phyloP scores from a whole-genome alignment of 2,113 vertebrate genomes.

The Bujurquina vittata region DNA sequence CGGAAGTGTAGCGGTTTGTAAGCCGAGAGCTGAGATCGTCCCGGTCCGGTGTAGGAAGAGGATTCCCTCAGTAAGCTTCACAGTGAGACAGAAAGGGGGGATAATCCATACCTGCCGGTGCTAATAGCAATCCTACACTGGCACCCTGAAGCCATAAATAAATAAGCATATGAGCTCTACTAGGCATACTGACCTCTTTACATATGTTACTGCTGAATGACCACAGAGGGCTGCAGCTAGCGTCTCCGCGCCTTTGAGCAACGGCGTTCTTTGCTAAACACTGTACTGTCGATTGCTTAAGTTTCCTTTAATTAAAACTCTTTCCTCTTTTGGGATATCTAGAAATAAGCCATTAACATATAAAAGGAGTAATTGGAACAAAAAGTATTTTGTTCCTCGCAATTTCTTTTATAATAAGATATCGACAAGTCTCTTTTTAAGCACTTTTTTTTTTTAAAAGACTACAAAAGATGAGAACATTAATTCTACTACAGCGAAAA shows the following conservation, averaged over 20 bases:
- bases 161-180: constrained; percentile 47
- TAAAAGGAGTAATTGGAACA: constrained; percentile 14
- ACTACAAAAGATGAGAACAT: constrained; percentile 37
- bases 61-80: constrained; percentile 74
- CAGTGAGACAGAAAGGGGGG: constrained; percentile 63
- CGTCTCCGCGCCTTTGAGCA: constrained; percentile 9
- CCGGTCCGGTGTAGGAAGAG: constrained; percentile 52
- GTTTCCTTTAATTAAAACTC: constrained; percentile 40
- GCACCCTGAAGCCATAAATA: constrained; percentile 58
- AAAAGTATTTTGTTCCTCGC: background rate
- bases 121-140: constrained; percentile 42
- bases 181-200: constrained; percentile 12
- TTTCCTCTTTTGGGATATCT: constrained; percentile 15
- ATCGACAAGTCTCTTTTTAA: constrained; percentile 25
- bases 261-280: constrained; percentile 14
- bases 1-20: constrained; percentile 38
- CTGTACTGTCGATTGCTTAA: constrained; percentile 5
- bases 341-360: constrained; percentile 20
- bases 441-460: constrained; percentile 16
- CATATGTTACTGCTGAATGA: constrained; percentile 27
- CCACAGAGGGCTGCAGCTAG: background rate
- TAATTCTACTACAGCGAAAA: constrained; percentile 16
- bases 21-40: constrained; percentile 48
- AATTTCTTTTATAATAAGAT: constrained; percentile 30
- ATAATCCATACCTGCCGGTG: constrained; percentile 73